These are phyloP conservation scores for Rhombomys opimus DNA, from an alignment of 2,113 vertebrate species.

Conservation along the genomic window DNA sequence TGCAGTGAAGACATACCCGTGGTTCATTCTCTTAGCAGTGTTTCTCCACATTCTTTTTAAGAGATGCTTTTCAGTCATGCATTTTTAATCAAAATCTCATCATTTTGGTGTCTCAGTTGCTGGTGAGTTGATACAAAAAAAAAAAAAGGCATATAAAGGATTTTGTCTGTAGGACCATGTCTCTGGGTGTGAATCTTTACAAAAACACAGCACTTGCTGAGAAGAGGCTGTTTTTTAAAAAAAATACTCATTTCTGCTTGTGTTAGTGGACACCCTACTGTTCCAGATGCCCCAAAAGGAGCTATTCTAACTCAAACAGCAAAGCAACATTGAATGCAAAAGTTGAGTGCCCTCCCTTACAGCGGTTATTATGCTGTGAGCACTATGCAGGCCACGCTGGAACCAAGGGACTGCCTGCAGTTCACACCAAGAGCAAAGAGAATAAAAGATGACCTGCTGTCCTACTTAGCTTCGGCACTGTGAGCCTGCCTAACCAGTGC, in stretches of 20 bases:
- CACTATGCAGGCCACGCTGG: not conserved
- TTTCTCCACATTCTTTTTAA: not conserved
- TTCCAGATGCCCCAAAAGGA: constrained; percentile 12
- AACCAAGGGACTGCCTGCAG: not conserved
- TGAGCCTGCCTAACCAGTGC: not conserved
- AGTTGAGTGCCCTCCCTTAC: not conserved
- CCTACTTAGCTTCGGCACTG: constrained; percentile 2
- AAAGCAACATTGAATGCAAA: constrained; percentile 44
- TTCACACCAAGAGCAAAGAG: not conserved
- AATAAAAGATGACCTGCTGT: not conserved
- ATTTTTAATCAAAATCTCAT: constrained; percentile 45
- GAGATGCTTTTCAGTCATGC: not conserved
- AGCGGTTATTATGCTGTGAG: constrained; percentile 8
- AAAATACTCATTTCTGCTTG: constrained; percentile 60
- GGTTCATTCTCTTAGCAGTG: not conserved
- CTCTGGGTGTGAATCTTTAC: constrained; percentile 61
- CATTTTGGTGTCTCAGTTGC: not conserved
- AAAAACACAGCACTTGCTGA: constrained; percentile 61
- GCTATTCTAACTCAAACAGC: constrained; percentile 36
- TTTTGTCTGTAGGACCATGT: constrained; percentile 35
- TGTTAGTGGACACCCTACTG: constrained; percentile 57
- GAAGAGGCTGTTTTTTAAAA: constrained; percentile 53
- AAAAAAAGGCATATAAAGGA: not conserved
- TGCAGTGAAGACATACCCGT: not conserved
- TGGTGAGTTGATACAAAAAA: not conserved